Percentiles rank a stretch among this genome's conserved stretches.
Evolutionary conservation across 1,140 invertebrate genomes (phyloP).

Genomic region (Dendrolimus kikuchii): DNA sequence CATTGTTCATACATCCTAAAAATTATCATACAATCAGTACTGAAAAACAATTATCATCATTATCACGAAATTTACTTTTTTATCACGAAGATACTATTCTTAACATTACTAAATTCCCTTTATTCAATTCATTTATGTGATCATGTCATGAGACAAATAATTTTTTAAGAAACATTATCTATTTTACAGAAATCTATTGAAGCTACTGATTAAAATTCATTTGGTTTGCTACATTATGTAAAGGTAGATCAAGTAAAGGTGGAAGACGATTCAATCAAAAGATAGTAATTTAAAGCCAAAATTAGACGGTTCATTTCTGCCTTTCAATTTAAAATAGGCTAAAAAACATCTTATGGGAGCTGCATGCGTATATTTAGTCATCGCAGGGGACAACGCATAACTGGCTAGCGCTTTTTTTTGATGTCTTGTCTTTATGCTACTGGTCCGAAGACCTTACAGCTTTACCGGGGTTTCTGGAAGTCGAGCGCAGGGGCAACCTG

Average conservation of each 20-base stretch:
- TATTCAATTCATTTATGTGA: conserved; percentile 50
- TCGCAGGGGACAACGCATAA: too few species aligned
- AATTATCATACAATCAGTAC: conserved; percentile 65
- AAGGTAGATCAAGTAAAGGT: conserved; percentile 21
- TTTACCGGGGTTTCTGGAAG: too few species aligned
- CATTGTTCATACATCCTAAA: conserved; percentile 64
- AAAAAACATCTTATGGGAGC: too few species aligned
- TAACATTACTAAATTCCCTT: conserved; percentile 65
- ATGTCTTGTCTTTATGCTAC: too few species aligned
- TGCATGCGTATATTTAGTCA: too few species aligned
- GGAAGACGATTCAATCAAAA: conserved; percentile 36
- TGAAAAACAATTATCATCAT: conserved; percentile 56
- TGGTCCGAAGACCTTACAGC: too few species aligned
- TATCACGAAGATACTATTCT: conserved; percentile 68
- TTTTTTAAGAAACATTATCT: conserved; percentile 13
- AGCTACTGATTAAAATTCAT: conserved; percentile 15
- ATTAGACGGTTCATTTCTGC: too few species aligned
- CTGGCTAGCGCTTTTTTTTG: too few species aligned
- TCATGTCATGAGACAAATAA: conserved; percentile 13
- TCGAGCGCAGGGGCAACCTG: too few species aligned
- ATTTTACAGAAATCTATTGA: conserved; percentile 17
- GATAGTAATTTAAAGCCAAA: conserved; percentile 6
- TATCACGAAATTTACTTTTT: conserved; percentile 47
- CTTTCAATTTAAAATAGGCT: too few species aligned
- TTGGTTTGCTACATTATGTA: conserved; percentile 16